Evolutionary conservation across 2,888 invertebrate species (phyloP), one percentile per base, ranked within the genome.

Genomic region (Drosophila anceps): DNA sequence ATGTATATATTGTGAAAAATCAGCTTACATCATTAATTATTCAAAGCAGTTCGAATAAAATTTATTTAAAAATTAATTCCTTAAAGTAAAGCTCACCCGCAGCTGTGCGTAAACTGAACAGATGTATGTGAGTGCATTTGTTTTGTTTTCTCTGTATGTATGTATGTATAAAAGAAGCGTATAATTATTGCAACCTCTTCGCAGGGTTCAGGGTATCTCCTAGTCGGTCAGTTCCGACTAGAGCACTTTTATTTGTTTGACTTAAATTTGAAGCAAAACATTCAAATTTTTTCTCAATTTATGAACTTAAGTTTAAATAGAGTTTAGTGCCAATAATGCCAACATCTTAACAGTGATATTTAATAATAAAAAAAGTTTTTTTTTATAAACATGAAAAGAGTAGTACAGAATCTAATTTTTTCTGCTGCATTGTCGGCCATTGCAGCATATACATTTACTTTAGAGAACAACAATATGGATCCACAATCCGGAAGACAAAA

Each of bases 341-440:
- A 53, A 50, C 39, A 64, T 29, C 37, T 57, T 20, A 57, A 33
- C 24, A 51, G 37, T 37, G 15, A 43, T 66, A 24, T 7, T 53
- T 37, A 9, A 1, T 37, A 33, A 39, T 6, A 24, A 31, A 33
- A 20, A 18, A 4, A 20, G 12, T 31, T 54, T 35, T 41, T 24
- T 54, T 48, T 7, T 10, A 12, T 33, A 29, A 69, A 37, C 43
- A 74, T 74, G 74, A 48, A 46, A 58, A 39, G 20, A 53, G n/a
- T 33, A 53, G 41, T 74, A 35, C 60, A 51, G 43, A 24, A 43
- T 20, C 13, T 74, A 35, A 48, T 74, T 24, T 48, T 77, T 1
- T 54, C 39, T 18, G 20, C 60, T 53, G 57, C 48, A 1, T 15
- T 77, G 13, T 53, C 60, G 4, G 37, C 53, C 35, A 20, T 77